phyloP scores from a whole-genome alignment of 2,113 vertebrate species.

The Tetrao urogallus region DNA sequence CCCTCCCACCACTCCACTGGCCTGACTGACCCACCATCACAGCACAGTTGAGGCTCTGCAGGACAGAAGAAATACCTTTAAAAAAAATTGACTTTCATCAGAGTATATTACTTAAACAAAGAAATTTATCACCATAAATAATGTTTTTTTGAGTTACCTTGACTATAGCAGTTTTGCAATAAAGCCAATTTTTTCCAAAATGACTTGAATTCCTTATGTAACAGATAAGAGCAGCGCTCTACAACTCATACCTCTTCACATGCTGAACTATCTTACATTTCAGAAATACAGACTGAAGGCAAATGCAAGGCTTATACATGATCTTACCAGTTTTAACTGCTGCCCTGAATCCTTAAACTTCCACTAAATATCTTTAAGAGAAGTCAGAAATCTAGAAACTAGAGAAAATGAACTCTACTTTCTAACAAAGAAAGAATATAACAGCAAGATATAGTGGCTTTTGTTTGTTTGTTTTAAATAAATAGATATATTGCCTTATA shows the following conservation, averaged over 20 bases:
- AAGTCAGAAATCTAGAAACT: neutral
- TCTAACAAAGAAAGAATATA: accelerated
- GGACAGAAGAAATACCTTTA: neutral
- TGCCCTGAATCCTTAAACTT: neutral
- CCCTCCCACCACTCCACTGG: neutral
- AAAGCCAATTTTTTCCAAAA: neutral
- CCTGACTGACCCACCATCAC: neutral
- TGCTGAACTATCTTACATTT: neutral
- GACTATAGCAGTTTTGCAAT: neutral
- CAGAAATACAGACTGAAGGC: neutral
- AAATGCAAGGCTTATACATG: neutral
- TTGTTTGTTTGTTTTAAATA: neutral
- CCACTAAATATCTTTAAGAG: neutral
- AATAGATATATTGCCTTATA: neutral
- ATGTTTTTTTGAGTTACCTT: neutral
- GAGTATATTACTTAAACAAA: neutral
- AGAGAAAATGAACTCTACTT: neutral
- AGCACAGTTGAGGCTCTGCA: neutral
- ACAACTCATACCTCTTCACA: neutral
- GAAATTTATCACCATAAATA: neutral
- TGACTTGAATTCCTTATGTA: neutral
- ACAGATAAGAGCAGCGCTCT: neutral
- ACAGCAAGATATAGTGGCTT: neutral
- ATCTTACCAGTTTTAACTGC: neutral
- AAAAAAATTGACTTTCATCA: neutral